Conservation (phyloP, 2,888 invertebrate species). For the Harmothoe impar region DNA sequence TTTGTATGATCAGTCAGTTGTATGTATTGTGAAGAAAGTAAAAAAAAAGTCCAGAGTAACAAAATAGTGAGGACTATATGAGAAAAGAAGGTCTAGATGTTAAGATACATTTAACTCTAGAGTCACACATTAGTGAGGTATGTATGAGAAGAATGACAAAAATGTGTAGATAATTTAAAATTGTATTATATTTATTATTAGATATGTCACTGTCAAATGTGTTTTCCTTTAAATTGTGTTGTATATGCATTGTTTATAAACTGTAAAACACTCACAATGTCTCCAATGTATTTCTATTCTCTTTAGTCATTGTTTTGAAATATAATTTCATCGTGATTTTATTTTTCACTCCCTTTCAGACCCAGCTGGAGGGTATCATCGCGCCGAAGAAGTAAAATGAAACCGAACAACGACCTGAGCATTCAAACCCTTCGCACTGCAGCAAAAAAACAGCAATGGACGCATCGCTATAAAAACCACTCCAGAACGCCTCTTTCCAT, state of each 20-base stretch:
- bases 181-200: background rate
- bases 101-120: background rate
- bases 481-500: background rate
- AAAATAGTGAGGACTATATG: background rate
- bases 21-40: background rate
- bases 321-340: background rate
- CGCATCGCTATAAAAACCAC: background rate
- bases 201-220: background rate
- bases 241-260: background rate
- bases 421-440: conserved; percentile 4
- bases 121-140: no score
- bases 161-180: background rate
- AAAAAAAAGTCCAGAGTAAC: background rate
- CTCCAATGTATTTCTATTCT: background rate
- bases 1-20: background rate
- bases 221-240: background rate
- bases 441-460: background rate
- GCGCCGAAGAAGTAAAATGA: conserved; percentile 92
- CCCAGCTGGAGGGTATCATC: conserved; percentile 96
- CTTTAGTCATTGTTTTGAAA: background rate
- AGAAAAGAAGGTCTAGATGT: background rate
- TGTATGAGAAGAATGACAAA: background rate
- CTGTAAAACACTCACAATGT: background rate
- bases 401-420: background rate
- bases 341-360: conserved; percentile 84